phyloP scores from a whole-genome alignment of 2,113 vertebrate species.

The Ariopsis seemanni region DNA sequence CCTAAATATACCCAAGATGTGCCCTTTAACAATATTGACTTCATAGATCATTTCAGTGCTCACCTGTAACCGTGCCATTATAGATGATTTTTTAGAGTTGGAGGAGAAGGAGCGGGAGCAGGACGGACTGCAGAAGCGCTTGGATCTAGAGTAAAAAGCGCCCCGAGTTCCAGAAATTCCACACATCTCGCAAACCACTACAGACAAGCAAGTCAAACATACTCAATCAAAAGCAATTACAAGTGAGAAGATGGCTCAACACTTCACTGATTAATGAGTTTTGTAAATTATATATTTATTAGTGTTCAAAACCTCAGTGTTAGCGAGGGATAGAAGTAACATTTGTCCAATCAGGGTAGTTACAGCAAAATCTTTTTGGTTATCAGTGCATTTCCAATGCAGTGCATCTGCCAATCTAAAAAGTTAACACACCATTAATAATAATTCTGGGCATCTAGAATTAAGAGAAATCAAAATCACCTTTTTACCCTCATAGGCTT shows the following conservation, averaged over 20 bases:
- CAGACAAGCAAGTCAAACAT: neutral
- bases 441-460: neutral
- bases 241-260: neutral
- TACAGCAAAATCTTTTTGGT: neutral
- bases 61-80: constrained; percentile 88
- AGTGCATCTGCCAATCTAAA: neutral
- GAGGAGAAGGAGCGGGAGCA: constrained; percentile 94
- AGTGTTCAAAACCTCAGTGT: neutral
- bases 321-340: neutral
- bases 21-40: neutral
- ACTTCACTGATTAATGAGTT: neutral
- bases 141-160: constrained; percentile 90
- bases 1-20: too few relatives aligned
- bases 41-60: constrained; percentile 11
- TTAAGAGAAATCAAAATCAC: neutral
- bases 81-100: constrained; percentile 90
- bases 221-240: neutral
- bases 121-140: constrained; percentile 91
- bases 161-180: constrained; percentile 79
- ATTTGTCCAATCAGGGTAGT: neutral
- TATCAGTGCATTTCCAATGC: neutral
- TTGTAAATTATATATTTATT: neutral
- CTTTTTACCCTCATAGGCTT: neutral
- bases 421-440: neutral
- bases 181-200: constrained; percentile 94